Percentiles rank a stretch among this genome's conserved stretches.
phyloP scores from a whole-genome alignment of 2,113 vertebrate genomes.

The Chroicocephalus ridibundus region DNA sequence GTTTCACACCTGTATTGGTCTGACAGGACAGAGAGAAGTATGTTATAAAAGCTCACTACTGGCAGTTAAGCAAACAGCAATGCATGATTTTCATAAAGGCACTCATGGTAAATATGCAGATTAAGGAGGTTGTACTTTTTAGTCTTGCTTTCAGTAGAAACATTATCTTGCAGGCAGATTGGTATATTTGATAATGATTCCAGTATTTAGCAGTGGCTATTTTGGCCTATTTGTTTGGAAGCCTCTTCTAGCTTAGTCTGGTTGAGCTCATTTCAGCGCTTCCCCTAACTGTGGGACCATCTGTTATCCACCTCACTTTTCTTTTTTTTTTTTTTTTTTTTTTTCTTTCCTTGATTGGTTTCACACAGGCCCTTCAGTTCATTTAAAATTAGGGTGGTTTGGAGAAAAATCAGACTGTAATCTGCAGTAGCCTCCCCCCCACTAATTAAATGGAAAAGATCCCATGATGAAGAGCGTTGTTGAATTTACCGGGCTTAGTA shows the following conservation, averaged over 20 bases:
- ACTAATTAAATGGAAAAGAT: not conserved
- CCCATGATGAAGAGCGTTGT: not conserved
- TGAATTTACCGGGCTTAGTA: not conserved
- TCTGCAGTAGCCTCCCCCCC: not conserved
- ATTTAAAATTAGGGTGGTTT: not conserved
- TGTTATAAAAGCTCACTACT: not conserved
- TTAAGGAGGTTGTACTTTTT: not conserved
- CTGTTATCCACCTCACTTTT: not conserved
- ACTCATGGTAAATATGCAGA: not conserved
- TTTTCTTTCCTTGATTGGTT: not conserved
- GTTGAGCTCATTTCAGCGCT: constrained; percentile 27
- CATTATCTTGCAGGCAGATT: not conserved
- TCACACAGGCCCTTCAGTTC: not conserved
- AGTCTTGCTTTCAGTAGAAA: not conserved
- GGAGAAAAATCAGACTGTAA: not conserved
- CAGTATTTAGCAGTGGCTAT: not conserved
- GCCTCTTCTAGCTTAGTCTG: constrained; percentile 3
- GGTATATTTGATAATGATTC: not conserved
- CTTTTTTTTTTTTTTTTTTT: not conserved
- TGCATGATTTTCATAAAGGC: not conserved
- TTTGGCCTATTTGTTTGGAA: constrained; percentile 3
- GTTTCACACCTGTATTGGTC: not conserved
- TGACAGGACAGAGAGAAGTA: not conserved
- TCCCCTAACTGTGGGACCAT: constrained; percentile 22
- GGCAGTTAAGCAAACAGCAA: not conserved